Percentiles rank a stretch among this genome's conserved stretches.
phyloP scores from a whole-genome alignment of 2,888 invertebrate genomes.

The Pecten maximus region DNA sequence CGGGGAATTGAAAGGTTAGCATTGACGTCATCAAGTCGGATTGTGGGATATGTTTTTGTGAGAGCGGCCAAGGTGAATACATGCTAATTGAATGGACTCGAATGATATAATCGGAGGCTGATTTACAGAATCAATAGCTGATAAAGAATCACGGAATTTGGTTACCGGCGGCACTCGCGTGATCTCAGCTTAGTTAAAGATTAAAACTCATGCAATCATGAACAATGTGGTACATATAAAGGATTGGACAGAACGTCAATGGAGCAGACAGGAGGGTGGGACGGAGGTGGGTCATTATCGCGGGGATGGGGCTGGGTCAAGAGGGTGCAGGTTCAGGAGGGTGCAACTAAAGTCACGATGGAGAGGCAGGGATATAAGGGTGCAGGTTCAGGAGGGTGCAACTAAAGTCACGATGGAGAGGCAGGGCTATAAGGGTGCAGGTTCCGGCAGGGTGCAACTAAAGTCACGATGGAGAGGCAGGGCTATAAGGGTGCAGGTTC shows the following conservation, averaged over 20 bases:
- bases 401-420: too few species aligned
- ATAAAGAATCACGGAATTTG: neutral
- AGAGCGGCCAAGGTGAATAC: neutral
- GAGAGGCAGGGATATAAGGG: neutral
- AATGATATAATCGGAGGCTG: neutral
- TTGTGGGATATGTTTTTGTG: slow-evolving; percentile 33
- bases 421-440: too few species aligned
- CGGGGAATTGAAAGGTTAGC: neutral
- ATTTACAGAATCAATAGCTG: neutral
- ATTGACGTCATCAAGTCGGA: slow-evolving; percentile 2
- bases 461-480: too few species aligned
- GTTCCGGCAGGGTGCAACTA: too few species aligned
- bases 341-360: neutral
- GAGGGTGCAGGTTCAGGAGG: too few species aligned
- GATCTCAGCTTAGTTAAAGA: neutral
- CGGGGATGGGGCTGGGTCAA: too few species aligned
- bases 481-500: too few species aligned
- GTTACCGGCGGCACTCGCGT: neutral
- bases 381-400: neutral
- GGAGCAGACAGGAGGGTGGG: neutral
- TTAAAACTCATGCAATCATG: neutral
- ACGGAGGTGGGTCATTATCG: neutral
- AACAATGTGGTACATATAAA: neutral
- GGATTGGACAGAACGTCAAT: too few species aligned
- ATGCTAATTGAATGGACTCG: neutral